These are phyloP conservation scores for Drosophila ezoana DNA, from an alignment of 2,888 invertebrate genomes.

Conservation along the genomic window DNA sequence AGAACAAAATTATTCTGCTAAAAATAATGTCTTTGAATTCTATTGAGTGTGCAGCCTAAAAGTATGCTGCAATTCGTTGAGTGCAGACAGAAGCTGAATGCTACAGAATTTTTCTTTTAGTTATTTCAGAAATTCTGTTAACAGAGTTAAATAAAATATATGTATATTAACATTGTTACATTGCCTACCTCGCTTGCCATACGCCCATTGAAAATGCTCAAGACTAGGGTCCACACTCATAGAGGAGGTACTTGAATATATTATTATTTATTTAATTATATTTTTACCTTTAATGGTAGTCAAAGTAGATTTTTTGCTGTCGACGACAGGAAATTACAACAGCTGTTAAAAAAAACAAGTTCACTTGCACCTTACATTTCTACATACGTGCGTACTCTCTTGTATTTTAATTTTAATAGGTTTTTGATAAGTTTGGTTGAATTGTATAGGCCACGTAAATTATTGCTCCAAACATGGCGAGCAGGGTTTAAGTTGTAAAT, in stretches of 20 bases:
- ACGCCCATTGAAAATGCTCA: background rate
- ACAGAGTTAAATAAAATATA: too few relatives aligned
- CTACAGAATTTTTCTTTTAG: background rate
- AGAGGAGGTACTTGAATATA: background rate
- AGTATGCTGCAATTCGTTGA: conserved; percentile 13
- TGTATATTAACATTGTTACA: too few relatives aligned
- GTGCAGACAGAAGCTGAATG: conserved; percentile 12
- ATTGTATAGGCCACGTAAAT: conserved; percentile 5
- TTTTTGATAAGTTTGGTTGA: conserved; percentile 3
- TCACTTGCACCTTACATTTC: conserved; percentile 1
- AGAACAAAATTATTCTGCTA: background rate
- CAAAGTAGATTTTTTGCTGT: conserved; percentile 5
- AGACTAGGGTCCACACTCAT: conserved; percentile 1
- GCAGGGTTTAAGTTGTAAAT: background rate
- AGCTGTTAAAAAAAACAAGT: conserved; percentile 15
- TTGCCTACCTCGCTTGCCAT: background rate
- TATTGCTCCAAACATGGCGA: conserved; percentile 7
- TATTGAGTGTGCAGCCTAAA: background rate
- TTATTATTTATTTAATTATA: conserved; percentile 11
- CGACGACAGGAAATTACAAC: conserved; percentile 18
- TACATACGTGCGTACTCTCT: conserved; percentile 4
- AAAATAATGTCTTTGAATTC: background rate
- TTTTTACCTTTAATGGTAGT: background rate
- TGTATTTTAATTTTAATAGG: background rate
- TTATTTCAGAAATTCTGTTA: too few relatives aligned